Percentiles rank a stretch among this genome's conserved stretches.
phyloP scores from a whole-genome alignment of 37 sponge, comb jelly and placozoan species.

The Ephydatia muelleri region DNA sequence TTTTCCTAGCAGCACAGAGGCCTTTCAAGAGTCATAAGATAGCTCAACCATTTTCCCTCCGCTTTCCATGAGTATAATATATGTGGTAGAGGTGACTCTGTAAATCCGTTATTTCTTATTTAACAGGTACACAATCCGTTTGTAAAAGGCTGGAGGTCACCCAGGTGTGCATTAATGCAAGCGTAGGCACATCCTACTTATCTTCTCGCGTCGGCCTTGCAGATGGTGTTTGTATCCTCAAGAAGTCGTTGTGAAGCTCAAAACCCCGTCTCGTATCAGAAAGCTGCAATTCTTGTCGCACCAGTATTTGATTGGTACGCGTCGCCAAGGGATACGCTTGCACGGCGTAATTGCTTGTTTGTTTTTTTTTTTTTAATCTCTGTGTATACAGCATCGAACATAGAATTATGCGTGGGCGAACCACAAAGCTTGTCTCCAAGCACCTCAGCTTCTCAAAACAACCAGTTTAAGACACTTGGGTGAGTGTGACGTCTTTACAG shows the following conservation, averaged over 20 bases:
- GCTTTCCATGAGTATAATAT: too few species aligned
- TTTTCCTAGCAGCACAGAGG: neutral
- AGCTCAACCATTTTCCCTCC: neutral
- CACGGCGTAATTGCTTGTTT: neutral
- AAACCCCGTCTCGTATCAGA: conserved; percentile 29
- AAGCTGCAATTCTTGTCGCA: conserved; percentile 84
- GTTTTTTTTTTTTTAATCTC: neutral
- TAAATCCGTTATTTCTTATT: neutral
- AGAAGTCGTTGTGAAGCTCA: conserved; percentile 62
- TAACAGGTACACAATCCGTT: conserved; percentile 68
- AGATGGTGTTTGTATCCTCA: conserved; percentile 88
- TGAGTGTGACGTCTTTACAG: too few species aligned
- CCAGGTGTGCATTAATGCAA: conserved; percentile 23
- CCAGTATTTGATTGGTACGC: conserved; percentile 76
- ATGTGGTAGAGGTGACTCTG: neutral
- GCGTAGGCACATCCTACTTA: neutral
- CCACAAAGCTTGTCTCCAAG: neutral
- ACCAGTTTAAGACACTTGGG: conserved; percentile 37
- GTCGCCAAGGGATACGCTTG: neutral
- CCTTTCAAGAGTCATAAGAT: too few species aligned
- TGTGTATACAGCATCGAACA: conserved; percentile 28
- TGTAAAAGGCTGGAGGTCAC: conserved; percentile 84
- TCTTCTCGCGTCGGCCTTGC: neutral
- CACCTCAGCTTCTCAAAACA: neutral
- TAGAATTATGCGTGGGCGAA: conserved; percentile 49